Conservation (phyloP, 2,888 invertebrate genomes). For the Drosophila histrio region DNA sequence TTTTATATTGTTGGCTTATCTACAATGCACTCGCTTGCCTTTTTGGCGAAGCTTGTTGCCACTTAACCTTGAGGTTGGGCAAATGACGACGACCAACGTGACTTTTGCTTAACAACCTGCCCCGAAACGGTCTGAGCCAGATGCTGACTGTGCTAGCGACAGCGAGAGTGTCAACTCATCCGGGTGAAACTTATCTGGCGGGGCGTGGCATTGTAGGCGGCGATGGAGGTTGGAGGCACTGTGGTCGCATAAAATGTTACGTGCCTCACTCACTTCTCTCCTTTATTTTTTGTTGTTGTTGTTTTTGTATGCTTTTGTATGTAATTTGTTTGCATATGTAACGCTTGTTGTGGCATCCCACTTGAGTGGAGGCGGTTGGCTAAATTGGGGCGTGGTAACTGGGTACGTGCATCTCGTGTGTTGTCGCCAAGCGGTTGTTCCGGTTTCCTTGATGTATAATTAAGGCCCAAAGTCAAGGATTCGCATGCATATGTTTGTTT, state of each 20-base stretch:
- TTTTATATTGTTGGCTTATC: slow-evolving; percentile 53
- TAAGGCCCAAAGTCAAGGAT: slow-evolving; percentile 68
- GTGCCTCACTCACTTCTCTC: slow-evolving; percentile 51
- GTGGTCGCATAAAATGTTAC: slow-evolving; percentile 61
- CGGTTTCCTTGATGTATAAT: slow-evolving; percentile 62
- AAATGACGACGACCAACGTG: slow-evolving; percentile 55
- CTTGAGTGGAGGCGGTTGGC: slow-evolving; percentile 10
- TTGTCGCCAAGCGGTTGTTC: slow-evolving; percentile 45
- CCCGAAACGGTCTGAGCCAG: slow-evolving; percentile 18
- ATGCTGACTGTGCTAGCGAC: slow-evolving; percentile 1
- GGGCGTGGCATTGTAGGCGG: slow-evolving; percentile 4
- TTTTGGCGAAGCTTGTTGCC: slow-evolving; percentile 36
- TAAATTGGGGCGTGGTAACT: slow-evolving; percentile 14
- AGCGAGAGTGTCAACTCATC: slow-evolving; percentile 61
- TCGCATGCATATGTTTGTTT: slow-evolving; percentile 39
- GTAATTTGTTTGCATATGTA: slow-evolving; percentile 65
- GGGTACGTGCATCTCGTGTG: slow-evolving; percentile 27
- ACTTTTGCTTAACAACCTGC: slow-evolving; percentile 60
- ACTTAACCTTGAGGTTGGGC: slow-evolving; percentile 62
- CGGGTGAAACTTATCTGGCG: slow-evolving; percentile 39
- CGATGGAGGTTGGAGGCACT: slow-evolving; percentile 23
- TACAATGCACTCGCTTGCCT: slow-evolving; percentile 29
- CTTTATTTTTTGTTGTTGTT: slow-evolving; percentile 1
- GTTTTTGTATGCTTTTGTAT: slow-evolving; percentile 11
- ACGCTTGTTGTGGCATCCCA: slow-evolving; percentile 19